phyloP scores from a whole-genome alignment of 2,888 invertebrate species.

The Drosophila formosana region DNA sequence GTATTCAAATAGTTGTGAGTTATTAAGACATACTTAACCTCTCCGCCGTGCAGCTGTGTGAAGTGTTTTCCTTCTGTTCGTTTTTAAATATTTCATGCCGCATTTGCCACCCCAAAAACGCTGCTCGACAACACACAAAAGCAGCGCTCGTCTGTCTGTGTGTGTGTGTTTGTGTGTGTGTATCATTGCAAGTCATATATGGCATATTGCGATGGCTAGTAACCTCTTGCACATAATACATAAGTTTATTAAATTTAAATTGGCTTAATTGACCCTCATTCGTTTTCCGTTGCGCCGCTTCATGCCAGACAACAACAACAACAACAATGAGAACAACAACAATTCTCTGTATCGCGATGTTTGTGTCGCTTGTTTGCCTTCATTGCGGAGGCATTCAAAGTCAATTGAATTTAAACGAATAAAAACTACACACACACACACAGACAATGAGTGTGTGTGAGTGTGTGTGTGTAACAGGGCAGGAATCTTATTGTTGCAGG shows the following conservation, averaged over 20 bases:
- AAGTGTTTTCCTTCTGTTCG: slow-evolving; percentile 19
- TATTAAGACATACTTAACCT: slow-evolving; percentile 72
- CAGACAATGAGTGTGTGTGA: slow-evolving; percentile 4
- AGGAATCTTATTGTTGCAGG: slow-evolving; percentile 52
- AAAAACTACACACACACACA: slow-evolving; percentile 69
- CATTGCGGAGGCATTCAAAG: slow-evolving; percentile 77
- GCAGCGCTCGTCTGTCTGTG: neutral
- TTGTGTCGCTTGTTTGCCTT: slow-evolving; percentile 64
- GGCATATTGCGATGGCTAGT: slow-evolving; percentile 72
- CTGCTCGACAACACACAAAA: neutral
- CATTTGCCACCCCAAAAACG: slow-evolving; percentile 57
- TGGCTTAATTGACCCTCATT: slow-evolving; percentile 85
- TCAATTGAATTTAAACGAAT: slow-evolving; percentile 80
- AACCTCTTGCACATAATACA: slow-evolving; percentile 84
- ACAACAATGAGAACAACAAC: slow-evolving; percentile 36
- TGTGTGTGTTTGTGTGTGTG: slow-evolving; percentile 26
- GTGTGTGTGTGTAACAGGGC: slow-evolving; percentile 23
- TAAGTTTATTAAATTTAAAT: slow-evolving; percentile 86
- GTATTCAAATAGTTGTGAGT: slow-evolving; percentile 56
- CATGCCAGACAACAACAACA: slow-evolving; percentile 52
- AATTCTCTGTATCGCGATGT: slow-evolving; percentile 32
- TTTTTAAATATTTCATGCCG: slow-evolving; percentile 43
- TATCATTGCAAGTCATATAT: slow-evolving; percentile 70
- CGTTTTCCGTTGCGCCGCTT: slow-evolving; percentile 74
- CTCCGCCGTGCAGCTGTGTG: slow-evolving; percentile 49